A percentile compares a stretch with the other conserved stretches of the same genome.
These are phyloP conservation scores for Dermochelys coriacea DNA, from an alignment of 2,797 vertebrate genomes.

Conservation along the genomic window DNA sequence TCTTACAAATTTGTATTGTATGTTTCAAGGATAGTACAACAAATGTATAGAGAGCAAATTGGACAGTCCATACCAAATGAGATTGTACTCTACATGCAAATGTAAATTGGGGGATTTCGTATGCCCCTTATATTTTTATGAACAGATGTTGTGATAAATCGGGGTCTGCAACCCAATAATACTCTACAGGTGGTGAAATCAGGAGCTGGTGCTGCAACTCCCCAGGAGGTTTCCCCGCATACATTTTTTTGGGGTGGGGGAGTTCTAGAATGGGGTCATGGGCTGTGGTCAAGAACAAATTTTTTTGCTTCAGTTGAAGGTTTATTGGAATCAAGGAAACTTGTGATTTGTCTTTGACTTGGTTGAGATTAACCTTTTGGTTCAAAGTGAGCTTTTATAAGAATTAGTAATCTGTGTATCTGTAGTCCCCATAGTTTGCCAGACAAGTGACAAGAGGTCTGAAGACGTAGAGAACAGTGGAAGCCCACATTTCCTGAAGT, in stretches of 20 bases:
- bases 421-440: no score
- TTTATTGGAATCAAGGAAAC: neutral
- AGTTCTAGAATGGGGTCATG: neutral
- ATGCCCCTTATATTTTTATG: no score
- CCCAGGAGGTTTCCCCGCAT: neutral
- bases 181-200: neutral
- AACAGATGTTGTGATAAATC: neutral
- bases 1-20: neutral
- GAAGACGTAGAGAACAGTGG: no score
- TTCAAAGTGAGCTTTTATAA: neutral
- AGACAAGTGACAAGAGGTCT: no score
- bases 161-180: neutral
- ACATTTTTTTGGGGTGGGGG: neutral
- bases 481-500: no score
- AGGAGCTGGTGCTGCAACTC: neutral
- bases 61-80: neutral
- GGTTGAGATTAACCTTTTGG: neutral
- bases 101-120: neutral
- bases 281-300: neutral
- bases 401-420: no score
- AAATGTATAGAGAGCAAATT: neutral
- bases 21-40: neutral
- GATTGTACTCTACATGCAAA: neutral
- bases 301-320: neutral
- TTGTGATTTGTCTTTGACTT: neutral